Evolutionary conservation across 2,113 vertebrate species (phyloP).

Genomic region (Antidorcas marsupialis): DNA sequence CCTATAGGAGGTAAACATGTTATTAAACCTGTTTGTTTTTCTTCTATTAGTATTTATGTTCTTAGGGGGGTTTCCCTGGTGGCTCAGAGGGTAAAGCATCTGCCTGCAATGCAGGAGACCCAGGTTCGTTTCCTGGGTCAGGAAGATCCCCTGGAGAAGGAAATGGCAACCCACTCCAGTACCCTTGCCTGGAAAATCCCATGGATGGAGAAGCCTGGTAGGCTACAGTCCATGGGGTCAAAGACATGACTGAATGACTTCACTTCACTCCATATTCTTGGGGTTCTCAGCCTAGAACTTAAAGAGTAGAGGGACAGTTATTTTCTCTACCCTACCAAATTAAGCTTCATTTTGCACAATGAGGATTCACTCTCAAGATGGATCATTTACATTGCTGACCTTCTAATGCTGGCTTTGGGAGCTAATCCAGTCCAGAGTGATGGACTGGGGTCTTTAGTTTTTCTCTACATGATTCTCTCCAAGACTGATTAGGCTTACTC

Average conservation of each 20-base stretch:
- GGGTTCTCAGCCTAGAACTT: neutral
- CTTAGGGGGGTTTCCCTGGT: no score
- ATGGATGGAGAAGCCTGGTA: no score
- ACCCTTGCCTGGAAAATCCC: no score
- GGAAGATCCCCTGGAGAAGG: no score
- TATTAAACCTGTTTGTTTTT: neutral
- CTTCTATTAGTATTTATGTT: neutral
- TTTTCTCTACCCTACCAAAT: neutral
- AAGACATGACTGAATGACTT: no score
- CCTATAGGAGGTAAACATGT: neutral
- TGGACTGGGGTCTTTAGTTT: neutral
- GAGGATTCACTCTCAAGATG: neutral
- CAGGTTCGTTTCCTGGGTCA: no score
- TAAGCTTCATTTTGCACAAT: constrained; percentile 51
- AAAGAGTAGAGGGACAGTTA: neutral
- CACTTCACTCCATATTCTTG: neutral
- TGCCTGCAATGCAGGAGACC: no score
- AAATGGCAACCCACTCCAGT: no score
- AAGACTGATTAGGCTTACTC: neutral
- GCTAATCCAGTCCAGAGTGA: neutral
- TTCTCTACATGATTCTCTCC: neutral
- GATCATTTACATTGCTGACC: neutral
- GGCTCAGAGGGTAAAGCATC: no score
- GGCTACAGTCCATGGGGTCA: no score
- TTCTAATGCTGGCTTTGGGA: neutral